Evolutionary conservation across 2,113 vertebrate species (phyloP).

Genomic region (Macaca nemestrina): DNA sequence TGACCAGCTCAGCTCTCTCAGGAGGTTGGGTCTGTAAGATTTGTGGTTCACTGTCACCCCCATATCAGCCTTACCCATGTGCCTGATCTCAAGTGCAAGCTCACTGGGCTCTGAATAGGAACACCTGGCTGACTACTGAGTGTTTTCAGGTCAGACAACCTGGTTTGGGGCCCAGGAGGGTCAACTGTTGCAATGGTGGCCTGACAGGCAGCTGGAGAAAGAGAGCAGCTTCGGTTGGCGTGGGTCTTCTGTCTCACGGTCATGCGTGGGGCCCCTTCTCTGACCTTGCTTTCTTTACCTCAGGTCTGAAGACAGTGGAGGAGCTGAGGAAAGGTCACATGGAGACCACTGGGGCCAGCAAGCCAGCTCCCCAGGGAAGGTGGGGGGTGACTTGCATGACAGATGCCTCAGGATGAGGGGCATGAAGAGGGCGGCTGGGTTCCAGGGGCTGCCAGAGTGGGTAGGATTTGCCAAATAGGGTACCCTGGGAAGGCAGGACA

Average conservation of each 20-base stretch:
- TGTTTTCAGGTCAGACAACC: not conserved
- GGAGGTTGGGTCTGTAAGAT: not conserved
- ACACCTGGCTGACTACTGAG: not conserved
- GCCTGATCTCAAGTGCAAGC: not conserved
- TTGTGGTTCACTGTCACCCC: not conserved
- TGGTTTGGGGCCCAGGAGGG: not conserved
- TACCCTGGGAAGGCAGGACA: not conserved
- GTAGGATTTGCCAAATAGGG: not conserved
- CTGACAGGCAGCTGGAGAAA: not conserved
- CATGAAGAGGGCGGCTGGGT: not conserved
- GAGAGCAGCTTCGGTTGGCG: not conserved
- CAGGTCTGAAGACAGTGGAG: not conserved
- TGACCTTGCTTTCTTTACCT: not conserved
- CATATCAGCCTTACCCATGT: not conserved
- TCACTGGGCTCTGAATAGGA: not conserved
- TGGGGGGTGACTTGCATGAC: not conserved
- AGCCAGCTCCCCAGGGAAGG: not conserved
- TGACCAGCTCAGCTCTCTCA: not conserved
- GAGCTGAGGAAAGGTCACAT: not conserved
- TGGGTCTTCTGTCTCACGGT: not conserved
- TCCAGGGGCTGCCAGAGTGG: not conserved
- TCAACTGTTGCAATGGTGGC: not conserved
- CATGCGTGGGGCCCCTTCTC: not conserved
- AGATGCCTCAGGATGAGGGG: not conserved
- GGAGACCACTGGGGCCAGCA: not conserved